Evolutionary conservation across 92 coral and sea anemone genomes (phyloP), one percentile per base, ranked within the genome.

Genomic region (Umimayanthus kanabou): DNA sequence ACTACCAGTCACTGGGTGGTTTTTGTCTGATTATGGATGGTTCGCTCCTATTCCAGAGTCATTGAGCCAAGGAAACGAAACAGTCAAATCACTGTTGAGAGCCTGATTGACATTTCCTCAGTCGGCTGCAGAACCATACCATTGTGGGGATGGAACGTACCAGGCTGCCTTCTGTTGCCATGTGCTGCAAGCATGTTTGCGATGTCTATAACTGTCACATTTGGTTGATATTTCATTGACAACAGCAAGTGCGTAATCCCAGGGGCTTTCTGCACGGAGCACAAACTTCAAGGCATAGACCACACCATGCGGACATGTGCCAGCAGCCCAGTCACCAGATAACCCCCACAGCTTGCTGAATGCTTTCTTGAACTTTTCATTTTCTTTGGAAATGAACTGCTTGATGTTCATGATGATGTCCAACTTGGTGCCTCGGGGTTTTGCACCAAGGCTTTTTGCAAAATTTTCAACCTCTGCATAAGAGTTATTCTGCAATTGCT

Each of bases 241-340:
- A 65, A 73, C 11, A 89, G 22, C 39, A 92, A 20, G 74, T 11
- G 78, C 88, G 66, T 92, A 92, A 81, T 92, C 93, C 0, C 86
- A 80, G 3, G 91, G 92, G 86, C 95, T 93, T 81, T 93, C 93
- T 1, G 92, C 91, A 1, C 90, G 71, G 2, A 93, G 77, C 20
- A 91, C 90, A 55, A 93, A 93, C 80, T 93, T 93, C 26, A 89
- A 58, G 6, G 92, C 88, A 26, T 93, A 91, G 1, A 91, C 86
- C 7, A 91, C 88, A 2, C 91, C 90, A 79, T 91, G 96, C 14
- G 92, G 93, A 47, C 93, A 91, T 4, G 92, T 69, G 1, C 91
- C 92, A n/a, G 94, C 91, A 23, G 79, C 91, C 93, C 94, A 91
- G 0, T 93, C 96, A 57, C 96, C 96, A 14, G 95, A 93, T 26